Base-by-base conservation (phyloP, 2,797 vertebrate species). In the Threskiornis aethiopicus region DNA sequence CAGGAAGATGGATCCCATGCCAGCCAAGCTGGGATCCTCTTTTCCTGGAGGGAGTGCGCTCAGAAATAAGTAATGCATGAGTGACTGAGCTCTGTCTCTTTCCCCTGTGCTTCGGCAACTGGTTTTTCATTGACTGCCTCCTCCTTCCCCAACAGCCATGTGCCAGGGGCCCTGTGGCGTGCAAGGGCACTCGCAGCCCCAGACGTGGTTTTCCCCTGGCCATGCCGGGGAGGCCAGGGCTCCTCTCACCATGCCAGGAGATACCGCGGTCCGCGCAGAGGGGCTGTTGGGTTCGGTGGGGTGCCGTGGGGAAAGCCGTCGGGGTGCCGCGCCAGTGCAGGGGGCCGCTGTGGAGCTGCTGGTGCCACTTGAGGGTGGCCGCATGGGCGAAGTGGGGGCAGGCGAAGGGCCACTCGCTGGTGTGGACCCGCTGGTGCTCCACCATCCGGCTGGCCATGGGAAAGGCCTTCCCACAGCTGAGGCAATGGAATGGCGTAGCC, bases 161-260 rank as follows among this genome's bases (percentile, higher is more conserved):
- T 51, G 25, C 54, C 2, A 1, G 37, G 44, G 21, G 44, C 44
- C 58, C 20, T 37, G 13, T 67, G 37, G 20, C 35, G 14, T 59
- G 22, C 52, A 17, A 51, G 37, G 52, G 37, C 17, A 25, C 41
- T 47, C 11, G 10, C 49, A 65, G 42, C 47, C 47, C 37, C 37
- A n/a, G 24, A 10, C 6, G 24, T 54, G 26, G 6, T 44, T 86
- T 67, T 86, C 15, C 41, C 19, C 49, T 2, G 2, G 11, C 41
- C 6, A 4, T 72, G 28, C 41, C 4, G 6, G 17, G 6, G 33
- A 59, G 29, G 39, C 12, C 47, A 24, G 46, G 33, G 64, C 16
- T 70, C 4, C 24, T 61, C 41, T 1, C 20, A 17, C 28, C 2
- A 0, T 62, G 39, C n/a, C 1, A 5, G 41, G 31, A 41, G 44